Evolutionary conservation across 2,113 vertebrate genomes (phyloP).

Genomic region (Aleadryas rufinucha): DNA sequence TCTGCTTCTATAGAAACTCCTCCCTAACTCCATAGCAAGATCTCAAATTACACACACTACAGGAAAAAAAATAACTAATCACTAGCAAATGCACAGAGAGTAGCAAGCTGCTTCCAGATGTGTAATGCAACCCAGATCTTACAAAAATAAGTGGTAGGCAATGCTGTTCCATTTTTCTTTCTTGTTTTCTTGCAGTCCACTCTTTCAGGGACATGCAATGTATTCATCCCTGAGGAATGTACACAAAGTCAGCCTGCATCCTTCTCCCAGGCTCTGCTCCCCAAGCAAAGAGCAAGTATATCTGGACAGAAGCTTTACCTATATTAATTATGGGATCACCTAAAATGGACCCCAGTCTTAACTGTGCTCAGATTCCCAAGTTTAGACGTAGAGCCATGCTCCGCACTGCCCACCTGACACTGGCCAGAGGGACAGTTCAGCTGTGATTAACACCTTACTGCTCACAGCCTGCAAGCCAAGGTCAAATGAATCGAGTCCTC

Average conservation of each 20-base stretch:
- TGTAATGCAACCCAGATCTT: not conserved
- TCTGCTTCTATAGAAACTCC: not conserved
- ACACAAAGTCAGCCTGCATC: not conserved
- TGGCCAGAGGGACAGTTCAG: fast-evolving
- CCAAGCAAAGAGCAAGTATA: not conserved
- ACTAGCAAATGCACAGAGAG: not conserved
- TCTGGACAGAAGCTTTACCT: not conserved
- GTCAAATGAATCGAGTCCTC: fast-evolving
- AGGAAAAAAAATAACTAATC: not conserved
- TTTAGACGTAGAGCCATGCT: not conserved
- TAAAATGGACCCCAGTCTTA: not conserved
- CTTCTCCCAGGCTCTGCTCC: not conserved
- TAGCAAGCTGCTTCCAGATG: slow-evolving; percentile 12
- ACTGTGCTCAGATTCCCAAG: not conserved
- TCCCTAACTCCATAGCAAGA: not conserved
- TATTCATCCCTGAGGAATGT: not conserved
- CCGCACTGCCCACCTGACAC: not conserved
- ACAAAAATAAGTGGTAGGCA: not conserved
- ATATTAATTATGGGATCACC: not conserved
- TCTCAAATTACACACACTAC: not conserved
- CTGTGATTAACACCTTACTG: not conserved
- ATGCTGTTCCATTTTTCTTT: not conserved
- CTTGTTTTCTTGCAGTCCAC: not conserved
- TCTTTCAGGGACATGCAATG: not conserved
- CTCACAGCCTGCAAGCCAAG: not conserved